phyloP scores from a whole-genome alignment of 2,888 invertebrate genomes.

The Tipula lateralis region DNA sequence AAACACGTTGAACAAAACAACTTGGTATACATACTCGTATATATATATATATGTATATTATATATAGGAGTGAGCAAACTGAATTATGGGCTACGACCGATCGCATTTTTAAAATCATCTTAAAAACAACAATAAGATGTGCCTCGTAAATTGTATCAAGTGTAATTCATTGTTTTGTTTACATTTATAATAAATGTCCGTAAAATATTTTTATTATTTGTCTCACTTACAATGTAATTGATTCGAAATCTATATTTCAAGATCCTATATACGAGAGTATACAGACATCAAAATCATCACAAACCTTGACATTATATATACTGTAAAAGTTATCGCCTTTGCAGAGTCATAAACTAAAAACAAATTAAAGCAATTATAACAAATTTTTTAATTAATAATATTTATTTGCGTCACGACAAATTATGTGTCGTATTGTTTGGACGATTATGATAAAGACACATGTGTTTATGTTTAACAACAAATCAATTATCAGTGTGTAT shows the following conservation, averaged over 20 bases:
- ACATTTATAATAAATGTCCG: not conserved
- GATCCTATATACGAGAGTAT: not conserved
- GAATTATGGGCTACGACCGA: not conserved
- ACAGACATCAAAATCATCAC: not conserved
- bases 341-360: not conserved
- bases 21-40: not conserved
- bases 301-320: not conserved
- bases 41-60: no score
- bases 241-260: not conserved
- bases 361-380: not conserved
- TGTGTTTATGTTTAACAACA: not conserved
- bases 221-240: not conserved
- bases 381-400: not conserved
- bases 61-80: not conserved
- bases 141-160: not conserved
- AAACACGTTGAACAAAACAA: not conserved
- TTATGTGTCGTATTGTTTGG: not conserved
- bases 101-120: not conserved
- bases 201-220: not conserved
- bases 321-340: not conserved
- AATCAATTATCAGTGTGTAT: not conserved
- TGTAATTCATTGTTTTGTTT: not conserved
- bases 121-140: not conserved
- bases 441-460: not conserved
- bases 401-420: not conserved